Conservation (phyloP, 37 sponge, comb jelly and placozoan genomes). For the Dysidea cf. avara region DNA sequence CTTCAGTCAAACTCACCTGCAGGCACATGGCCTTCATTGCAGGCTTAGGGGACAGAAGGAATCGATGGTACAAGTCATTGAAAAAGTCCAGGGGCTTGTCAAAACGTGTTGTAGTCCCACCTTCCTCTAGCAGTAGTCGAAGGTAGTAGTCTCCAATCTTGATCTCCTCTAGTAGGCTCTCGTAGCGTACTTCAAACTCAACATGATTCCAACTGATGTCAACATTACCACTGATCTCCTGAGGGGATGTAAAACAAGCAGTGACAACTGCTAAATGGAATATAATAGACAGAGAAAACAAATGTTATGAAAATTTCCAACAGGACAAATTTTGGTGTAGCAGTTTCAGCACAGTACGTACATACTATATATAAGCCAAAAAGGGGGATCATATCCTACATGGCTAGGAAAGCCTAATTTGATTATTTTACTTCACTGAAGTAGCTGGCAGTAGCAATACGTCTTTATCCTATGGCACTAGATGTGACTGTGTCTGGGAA, state of each 20-base stretch:
- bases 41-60: constrained; percentile 93
- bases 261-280: too few species aligned
- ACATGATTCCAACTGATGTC: constrained; percentile 94
- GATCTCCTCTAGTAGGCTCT: constrained; percentile 92
- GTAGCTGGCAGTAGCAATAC: too few species aligned
- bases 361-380: too few species aligned
- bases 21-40: constrained; percentile 98
- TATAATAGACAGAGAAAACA: too few species aligned
- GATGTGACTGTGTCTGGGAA: too few species aligned
- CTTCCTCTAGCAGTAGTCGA: constrained; percentile 93
- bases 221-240: constrained; percentile 84
- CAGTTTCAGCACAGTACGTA: too few species aligned
- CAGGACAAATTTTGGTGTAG: too few species aligned
- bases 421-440: too few species aligned
- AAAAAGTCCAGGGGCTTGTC: constrained; percentile 94
- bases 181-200: constrained; percentile 99
- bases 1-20: constrained; percentile 39
- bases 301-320: too few species aligned
- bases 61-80: constrained; percentile 98
- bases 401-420: too few species aligned
- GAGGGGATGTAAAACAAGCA: not conserved
- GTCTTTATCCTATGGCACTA: too few species aligned
- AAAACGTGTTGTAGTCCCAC: constrained; percentile 76
- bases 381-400: too few species aligned
- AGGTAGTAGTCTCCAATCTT: constrained; percentile 98